phyloP scores from a whole-genome alignment of 2,888 invertebrate genomes.

The Sialis lutaria region DNA sequence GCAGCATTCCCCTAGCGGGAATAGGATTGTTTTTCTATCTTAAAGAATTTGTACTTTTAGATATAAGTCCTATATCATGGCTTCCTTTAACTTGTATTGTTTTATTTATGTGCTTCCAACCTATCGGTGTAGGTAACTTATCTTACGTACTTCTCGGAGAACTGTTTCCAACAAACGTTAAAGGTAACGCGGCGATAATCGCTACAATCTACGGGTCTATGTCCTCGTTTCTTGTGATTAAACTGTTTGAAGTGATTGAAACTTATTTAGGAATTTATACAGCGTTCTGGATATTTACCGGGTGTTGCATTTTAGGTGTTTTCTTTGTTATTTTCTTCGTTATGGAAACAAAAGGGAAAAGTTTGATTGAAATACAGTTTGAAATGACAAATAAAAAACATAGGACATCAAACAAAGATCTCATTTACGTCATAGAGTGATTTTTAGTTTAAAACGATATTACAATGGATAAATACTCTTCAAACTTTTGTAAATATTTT shows the following conservation, averaged over 20 bases:
- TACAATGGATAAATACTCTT: no score
- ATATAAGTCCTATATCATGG: conserved; percentile 18
- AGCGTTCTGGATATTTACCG: conserved; percentile 19
- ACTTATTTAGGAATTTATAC: conserved; percentile 17
- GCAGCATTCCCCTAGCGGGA: conserved; percentile 17
- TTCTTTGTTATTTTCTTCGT: conserved; percentile 18
- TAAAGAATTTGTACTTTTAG: conserved; percentile 16
- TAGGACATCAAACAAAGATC: no score
- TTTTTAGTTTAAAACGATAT: no score
- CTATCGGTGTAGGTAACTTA: conserved; percentile 25
- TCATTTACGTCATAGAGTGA: no score
- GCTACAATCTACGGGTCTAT: conserved; percentile 25
- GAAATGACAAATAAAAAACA: background rate
- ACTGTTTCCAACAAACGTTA: conserved; percentile 27
- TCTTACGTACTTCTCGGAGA: conserved; percentile 26
- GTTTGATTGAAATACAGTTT: conserved; percentile 20
- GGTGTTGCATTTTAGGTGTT: conserved; percentile 12
- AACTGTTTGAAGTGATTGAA: conserved; percentile 19
- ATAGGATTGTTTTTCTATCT: conserved; percentile 21
- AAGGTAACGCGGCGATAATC: conserved; percentile 29
- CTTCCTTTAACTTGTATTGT: conserved; percentile 23
- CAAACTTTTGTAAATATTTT: no score
- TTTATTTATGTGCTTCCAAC: conserved; percentile 22
- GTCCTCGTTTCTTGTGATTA: conserved; percentile 22
- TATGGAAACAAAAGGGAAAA: conserved; percentile 24